Conservation (phyloP, 2,888 invertebrate genomes). For the Leucania comma region DNA sequence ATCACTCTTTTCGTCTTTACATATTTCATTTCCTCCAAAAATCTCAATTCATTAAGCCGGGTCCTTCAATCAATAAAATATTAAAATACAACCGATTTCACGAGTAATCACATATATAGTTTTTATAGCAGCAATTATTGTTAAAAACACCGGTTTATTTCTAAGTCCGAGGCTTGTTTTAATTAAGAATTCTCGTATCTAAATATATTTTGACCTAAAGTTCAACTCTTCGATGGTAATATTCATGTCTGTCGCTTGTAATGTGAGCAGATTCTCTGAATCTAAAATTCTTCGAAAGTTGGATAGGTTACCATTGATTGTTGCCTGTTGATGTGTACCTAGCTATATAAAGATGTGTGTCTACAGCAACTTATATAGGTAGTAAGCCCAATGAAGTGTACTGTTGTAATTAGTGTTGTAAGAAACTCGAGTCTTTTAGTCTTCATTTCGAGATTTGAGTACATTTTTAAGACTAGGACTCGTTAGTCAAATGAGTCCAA, state of each 20-base stretch:
- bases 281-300: not conserved
- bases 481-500: too few species aligned
- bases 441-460: too few species aligned
- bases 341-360: not conserved
- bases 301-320: not conserved
- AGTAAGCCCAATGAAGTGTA: too few species aligned
- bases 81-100: slow-evolving; percentile 67
- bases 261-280: not conserved
- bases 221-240: slow-evolving; percentile 35
- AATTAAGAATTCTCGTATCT: slow-evolving; percentile 55
- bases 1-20: not conserved
- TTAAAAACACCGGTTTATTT: slow-evolving; percentile 67
- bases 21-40: slow-evolving; percentile 28
- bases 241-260: slow-evolving; percentile 13
- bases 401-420: not conserved
- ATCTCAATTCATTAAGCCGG: slow-evolving; percentile 49
- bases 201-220: slow-evolving; percentile 43
- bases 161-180: slow-evolving; percentile 47
- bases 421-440: too few species aligned
- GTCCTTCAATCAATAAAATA: slow-evolving; percentile 61
- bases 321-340: not conserved
- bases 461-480: too few species aligned
- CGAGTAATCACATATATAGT: slow-evolving; percentile 68
- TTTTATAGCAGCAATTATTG: slow-evolving; percentile 76
- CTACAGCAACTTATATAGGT: not conserved